Base-by-base conservation (phyloP, 2,888 invertebrate species). In the Eremobia ochroleuca region DNA sequence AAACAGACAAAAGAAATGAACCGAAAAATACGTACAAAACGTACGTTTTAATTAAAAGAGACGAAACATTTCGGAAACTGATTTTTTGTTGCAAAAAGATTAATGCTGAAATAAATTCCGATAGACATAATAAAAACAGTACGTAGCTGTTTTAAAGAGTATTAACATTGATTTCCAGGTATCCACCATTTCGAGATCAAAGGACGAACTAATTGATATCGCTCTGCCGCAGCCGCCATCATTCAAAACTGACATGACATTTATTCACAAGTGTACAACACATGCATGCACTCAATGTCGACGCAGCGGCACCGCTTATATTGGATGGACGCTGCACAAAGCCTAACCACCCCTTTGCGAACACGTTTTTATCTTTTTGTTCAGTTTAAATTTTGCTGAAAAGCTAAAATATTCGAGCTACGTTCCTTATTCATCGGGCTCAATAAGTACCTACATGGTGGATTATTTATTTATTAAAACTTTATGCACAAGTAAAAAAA, bases 381-480 rank as follows among this genome's bases (percentile, higher is more conserved):
- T 25, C n/a, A 49, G 6, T 62, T 67, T 79, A 62, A 67, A 82
- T 82, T 76, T 46, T 34, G 65, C 66, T 46, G 61, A 55, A 25
- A 67, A 67, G 9, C 46, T 81, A 61, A 61, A 72, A 66, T n/a
- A 43, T n/a, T 66, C 9, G 18, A 37, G 31, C 55, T 75, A n/a
- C 66, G 28, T 43, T 61, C 65, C 43, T 21, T n/a, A 52, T 71
- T 40, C 25, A 65, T 43, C 4, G 61, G 13, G 34, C 34, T 59
- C 6, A 31, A 46, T 37, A 21, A 55, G 5, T 66, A 11, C n/a
- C n/a, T n/a, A n/a, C 52, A 52, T 43, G 34, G n/a, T n/a, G n/a
- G n/a, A 28, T 65, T 34, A 28, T 40, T n/a, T n/a, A n/a, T n/a
- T n/a, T n/a, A n/a, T n/a, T n/a, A n/a, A n/a, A n/a, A n/a, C n/a